Base-by-base conservation (phyloP, 2,113 vertebrate genomes). In the Pleuronectes platessa region DNA sequence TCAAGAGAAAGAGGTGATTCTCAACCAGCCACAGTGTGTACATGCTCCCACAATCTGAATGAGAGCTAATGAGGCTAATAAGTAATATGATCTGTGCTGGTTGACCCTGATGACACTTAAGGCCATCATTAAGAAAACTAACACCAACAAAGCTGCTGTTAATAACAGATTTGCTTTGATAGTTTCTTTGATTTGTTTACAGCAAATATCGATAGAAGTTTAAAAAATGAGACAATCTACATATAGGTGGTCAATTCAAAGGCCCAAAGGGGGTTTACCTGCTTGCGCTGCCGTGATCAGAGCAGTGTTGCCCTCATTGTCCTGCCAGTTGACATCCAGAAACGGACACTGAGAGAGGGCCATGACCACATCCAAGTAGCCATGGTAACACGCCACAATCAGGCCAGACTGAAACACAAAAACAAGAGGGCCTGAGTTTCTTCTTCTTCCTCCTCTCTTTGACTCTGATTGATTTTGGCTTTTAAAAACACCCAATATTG, bases 251-350 rank as follows among this genome's bases (percentile, higher is more conserved):
- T 47, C 27, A 23, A 11, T 59, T 51, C 18, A 66, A 20, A 47
- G 18, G 9, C 2, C 15, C 0, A 0, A 13, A 1, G 5, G 3
- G 23, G 23, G 61, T 93, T 95, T 95, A 99, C 98, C 98, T 95
- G 98, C 98, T 94, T 99, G 98, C 1, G 95, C 95, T 15, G 98
- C 97, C 0, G 92, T 97, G 80, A 98, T 99, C 0, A 99, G 95
- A 73, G 98, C 97, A 0, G 97, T 99, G 92, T 99, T 99, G n/a
- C 97, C 97, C 87, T 99, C 97, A 0, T 94, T 98, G 94, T 99
- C 98, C 90, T 99, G 97, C 97, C 97, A 98, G 95, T 99, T 99
- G 65, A 99, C 94, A 5, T 99, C 96, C 53, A 99, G 37, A 49
- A 97, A 92, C 12, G 97, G 97, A 76, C 97, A 99, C 58, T 97